These are phyloP conservation scores for Philopotamus ludificatus DNA, from an alignment of 1,140 invertebrate genomes.

Conservation along the genomic window DNA sequence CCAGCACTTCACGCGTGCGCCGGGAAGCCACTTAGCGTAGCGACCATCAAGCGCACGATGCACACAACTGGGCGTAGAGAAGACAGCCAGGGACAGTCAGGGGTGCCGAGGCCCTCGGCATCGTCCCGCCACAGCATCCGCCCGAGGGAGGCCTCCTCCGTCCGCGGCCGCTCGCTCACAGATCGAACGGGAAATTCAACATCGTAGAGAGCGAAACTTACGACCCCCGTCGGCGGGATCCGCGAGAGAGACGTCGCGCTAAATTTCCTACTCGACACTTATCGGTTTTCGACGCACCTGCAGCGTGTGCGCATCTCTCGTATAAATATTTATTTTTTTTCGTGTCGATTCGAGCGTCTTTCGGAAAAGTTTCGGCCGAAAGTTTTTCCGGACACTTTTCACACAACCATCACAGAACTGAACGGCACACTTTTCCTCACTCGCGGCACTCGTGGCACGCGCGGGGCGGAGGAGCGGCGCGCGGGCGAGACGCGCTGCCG, in stretches of 20 bases:
- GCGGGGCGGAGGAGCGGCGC: too few relatives aligned
- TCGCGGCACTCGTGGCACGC: too few relatives aligned
- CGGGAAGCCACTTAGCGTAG: conserved; percentile 58
- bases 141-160: not conserved
- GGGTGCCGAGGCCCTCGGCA: conserved; percentile 10
- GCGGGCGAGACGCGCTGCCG: not conserved
- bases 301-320: not conserved
- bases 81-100: conserved; percentile 48
- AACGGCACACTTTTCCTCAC: not conserved
- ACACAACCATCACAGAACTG: not conserved
- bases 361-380: not conserved
- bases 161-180: not conserved
- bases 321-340: not conserved
- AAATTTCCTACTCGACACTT: conserved; percentile 2
- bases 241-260: not conserved
- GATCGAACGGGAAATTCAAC: conserved; percentile 7
- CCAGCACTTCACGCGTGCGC: conserved; percentile 58
- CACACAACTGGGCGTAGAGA: too few relatives aligned
- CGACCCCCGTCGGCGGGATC: not conserved
- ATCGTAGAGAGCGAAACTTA: conserved; percentile 2
- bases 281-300: conserved; percentile 5
- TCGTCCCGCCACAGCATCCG: not conserved
- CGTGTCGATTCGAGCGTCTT: not conserved
- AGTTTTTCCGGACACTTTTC: not conserved
- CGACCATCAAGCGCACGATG: conserved; percentile 57